phyloP scores from a whole-genome alignment of 30 jellyfish, hydroid and myxozoan species.

The Pseudorhiza aurosa region DNA sequence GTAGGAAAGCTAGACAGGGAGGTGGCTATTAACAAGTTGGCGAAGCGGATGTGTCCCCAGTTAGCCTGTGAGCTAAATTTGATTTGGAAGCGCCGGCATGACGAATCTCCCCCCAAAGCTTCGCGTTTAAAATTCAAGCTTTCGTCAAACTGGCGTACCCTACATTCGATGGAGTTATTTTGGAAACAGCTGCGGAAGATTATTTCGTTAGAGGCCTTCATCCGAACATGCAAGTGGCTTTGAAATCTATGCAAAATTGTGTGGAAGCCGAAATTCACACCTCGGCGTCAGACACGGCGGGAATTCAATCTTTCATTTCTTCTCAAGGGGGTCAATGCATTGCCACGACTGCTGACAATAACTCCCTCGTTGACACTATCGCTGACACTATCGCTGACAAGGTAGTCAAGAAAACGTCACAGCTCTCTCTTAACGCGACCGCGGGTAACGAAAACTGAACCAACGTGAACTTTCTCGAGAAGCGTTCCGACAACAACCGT shows the following conservation, averaged over 20 bases:
- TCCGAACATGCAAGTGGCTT: slow-evolving; percentile 36
- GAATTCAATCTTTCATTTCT: slow-evolving; percentile 18
- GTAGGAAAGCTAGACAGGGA: slow-evolving; percentile 33
- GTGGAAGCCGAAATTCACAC: not conserved
- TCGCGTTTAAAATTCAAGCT: slow-evolving; percentile 8
- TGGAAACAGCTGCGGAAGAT: slow-evolving; percentile 28
- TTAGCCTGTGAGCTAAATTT: too few relatives aligned
- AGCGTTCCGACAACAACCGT: too few relatives aligned
- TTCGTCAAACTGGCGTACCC: slow-evolving; percentile 49
- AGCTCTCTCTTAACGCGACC: not conserved
- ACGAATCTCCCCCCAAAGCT: too few relatives aligned
- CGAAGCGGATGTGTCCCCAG: too few relatives aligned
- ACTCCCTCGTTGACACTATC: not conserved
- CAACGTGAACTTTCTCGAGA: too few relatives aligned
- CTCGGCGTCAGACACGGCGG: slow-evolving; percentile 39
- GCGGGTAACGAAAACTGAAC: not conserved
- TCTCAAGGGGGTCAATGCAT: not conserved
- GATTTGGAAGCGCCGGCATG: too few relatives aligned
- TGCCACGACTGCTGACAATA: not conserved
- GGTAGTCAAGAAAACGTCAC: too few relatives aligned
- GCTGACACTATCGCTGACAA: not conserved
- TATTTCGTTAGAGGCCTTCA: slow-evolving; percentile 44
- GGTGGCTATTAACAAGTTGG: slow-evolving; percentile 16
- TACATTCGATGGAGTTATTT: not conserved
- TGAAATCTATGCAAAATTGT: slow-evolving; percentile 33